Conservation (phyloP, 1,140 invertebrate genomes). For the Diprion similis region DNA sequence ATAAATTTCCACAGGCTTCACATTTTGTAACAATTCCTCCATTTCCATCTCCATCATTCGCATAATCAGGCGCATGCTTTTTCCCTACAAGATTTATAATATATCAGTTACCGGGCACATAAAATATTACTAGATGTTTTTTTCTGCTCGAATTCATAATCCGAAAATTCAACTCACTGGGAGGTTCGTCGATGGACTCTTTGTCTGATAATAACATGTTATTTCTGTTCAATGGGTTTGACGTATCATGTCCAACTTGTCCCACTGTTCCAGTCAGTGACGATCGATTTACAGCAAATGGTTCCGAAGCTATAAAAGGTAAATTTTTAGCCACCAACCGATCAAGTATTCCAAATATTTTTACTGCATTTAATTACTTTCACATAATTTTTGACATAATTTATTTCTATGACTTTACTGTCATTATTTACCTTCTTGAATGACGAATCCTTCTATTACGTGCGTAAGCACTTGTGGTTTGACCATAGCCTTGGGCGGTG, state of each 20-base stretch:
- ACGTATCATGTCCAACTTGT: slow-evolving; percentile 57
- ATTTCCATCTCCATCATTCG: slow-evolving; percentile 54
- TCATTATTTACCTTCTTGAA: slow-evolving; percentile 78
- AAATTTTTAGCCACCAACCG: not conserved
- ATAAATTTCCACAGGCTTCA: slow-evolving; percentile 75
- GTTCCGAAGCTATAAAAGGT: slow-evolving; percentile 70
- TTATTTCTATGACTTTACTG: too few species aligned
- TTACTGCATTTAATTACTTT: too few species aligned
- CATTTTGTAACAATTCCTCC: slow-evolving; percentile 71
- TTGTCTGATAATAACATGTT: slow-evolving; percentile 61
- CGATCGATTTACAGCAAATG: slow-evolving; percentile 83
- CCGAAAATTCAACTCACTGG: slow-evolving; percentile 63
- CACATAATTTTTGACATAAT: too few species aligned
- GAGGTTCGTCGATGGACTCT: slow-evolving; percentile 74
- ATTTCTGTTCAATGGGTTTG: slow-evolving; percentile 55
- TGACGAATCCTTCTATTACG: slow-evolving; percentile 96
- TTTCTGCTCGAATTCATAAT: too few species aligned
- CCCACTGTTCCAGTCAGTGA: slow-evolving; percentile 57
- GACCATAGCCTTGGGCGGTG: slow-evolving; percentile 90
- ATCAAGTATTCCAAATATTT: too few species aligned
- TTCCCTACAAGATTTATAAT: slow-evolving; percentile 40
- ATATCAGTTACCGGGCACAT: not conserved
- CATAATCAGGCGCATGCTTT: slow-evolving; percentile 52
- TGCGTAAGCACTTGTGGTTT: slow-evolving; percentile 96
- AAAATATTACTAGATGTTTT: not conserved